These are phyloP conservation scores for Parochlus steinenii DNA, from an alignment of 2,888 invertebrate genomes.

Conservation along the genomic window DNA sequence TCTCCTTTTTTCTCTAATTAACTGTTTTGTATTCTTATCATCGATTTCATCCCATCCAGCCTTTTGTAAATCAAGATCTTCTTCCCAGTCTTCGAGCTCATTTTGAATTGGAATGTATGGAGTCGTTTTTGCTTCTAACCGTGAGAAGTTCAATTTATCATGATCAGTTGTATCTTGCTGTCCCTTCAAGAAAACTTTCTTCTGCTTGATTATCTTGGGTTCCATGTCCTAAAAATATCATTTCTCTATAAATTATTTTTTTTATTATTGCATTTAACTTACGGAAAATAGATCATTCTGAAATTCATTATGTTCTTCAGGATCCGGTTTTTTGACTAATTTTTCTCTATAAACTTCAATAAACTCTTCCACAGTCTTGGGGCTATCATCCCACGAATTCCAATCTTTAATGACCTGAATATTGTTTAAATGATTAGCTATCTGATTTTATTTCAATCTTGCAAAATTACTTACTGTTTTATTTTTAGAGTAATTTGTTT, in stretches of 20 bases:
- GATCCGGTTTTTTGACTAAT: conserved; percentile 28
- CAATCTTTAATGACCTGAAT: conserved; percentile 30
- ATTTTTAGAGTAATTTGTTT: conserved; percentile 16
- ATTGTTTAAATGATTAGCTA: conserved; percentile 17
- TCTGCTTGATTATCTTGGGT: conserved; percentile 41
- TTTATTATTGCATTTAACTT: conserved; percentile 13
- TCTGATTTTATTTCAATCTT: conserved; percentile 9
- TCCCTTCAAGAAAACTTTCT: conserved; percentile 33
- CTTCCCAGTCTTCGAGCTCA: conserved; percentile 37
- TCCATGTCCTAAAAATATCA: conserved; percentile 35
- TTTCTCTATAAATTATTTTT: not conserved
- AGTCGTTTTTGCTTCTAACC: conserved; percentile 32
- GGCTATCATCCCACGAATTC: conserved; percentile 44
- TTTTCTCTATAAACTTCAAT: conserved; percentile 44
- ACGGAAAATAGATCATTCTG: conserved; percentile 39
- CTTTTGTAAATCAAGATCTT: conserved; percentile 25
- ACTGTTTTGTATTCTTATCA: conserved; percentile 25
- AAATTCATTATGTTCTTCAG: conserved; percentile 32
- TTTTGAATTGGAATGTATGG: conserved; percentile 31
- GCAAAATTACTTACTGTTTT: conserved; percentile 9
- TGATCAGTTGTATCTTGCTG: conserved; percentile 21
- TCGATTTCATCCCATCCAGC: conserved; percentile 36
- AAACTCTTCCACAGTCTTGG: conserved; percentile 39
- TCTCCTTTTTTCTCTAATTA: conserved; percentile 28
- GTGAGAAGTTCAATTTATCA: conserved; percentile 25